phyloP scores from a whole-genome alignment of 2,797 vertebrate species.

The Steatocranus sp. region DNA sequence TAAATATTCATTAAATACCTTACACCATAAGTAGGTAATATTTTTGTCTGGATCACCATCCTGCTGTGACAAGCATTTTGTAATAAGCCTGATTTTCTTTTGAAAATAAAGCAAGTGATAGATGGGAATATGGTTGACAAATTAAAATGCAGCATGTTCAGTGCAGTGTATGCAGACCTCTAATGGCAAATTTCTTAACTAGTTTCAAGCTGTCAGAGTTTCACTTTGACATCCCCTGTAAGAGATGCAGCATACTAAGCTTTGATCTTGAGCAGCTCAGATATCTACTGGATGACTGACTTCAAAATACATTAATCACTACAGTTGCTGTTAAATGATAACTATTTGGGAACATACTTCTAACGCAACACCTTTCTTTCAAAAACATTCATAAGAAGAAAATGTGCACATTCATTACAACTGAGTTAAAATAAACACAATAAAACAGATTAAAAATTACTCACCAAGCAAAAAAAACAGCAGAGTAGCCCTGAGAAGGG shows the following conservation, averaged over 20 bases:
- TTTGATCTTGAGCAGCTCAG: background rate
- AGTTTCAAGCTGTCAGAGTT: background rate
- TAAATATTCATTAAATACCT: background rate
- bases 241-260: background rate
- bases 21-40: background rate
- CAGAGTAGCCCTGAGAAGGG: slow-evolving; percentile 38
- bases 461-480: slow-evolving; percentile 67
- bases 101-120: background rate
- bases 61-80: background rate
- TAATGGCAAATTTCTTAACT: background rate
- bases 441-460: slow-evolving; percentile 40
- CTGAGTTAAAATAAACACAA: background rate
- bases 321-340: background rate
- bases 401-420: background rate
- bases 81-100: background rate
- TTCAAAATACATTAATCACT: background rate
- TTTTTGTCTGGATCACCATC: background rate
- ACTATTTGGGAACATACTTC: background rate
- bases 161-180: background rate
- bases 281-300: background rate
- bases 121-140: background rate
- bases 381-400: background rate
- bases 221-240: background rate
- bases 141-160: background rate
- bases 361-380: background rate